A percentile compares a stretch with the other conserved stretches of the same genome.
phyloP scores from a whole-genome alignment of 1,140 invertebrate genomes.

The Teleogryllus occipitalis region DNA sequence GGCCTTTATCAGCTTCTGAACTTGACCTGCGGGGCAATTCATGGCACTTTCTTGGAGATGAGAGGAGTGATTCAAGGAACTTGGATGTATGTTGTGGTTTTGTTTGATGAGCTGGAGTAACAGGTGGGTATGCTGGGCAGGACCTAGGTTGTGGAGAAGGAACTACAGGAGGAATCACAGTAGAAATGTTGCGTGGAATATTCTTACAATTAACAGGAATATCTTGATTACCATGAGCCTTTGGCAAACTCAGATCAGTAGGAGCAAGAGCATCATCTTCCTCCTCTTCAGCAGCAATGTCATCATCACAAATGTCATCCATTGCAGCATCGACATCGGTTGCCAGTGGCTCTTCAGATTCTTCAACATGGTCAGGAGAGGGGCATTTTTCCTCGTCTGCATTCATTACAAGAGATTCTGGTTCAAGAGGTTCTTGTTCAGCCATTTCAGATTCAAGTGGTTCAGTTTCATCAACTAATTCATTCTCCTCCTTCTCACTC shows the following conservation, averaged over 20 bases:
- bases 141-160: constrained; percentile 22
- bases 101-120: constrained; percentile 20
- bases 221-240: constrained; percentile 9
- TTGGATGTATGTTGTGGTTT: constrained; percentile 22
- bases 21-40: constrained; percentile 2
- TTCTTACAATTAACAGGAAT: constrained; percentile 6
- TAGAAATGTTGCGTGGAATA: constrained; percentile 9
- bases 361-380: not conserved
- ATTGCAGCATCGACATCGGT: not conserved
- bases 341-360: not conserved
- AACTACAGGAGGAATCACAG: constrained; percentile 10
- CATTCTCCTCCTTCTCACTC: constrained; percentile 6
- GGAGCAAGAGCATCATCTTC: constrained; percentile 19
- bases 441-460: not conserved
- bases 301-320: not conserved
- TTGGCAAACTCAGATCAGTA: constrained; percentile 21
- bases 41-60: constrained; percentile 23
- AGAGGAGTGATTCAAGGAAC: constrained; percentile 26
- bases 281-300: not conserved
- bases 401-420: not conserved
- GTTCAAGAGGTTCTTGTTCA: constrained; percentile 2
- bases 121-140: constrained; percentile 23
- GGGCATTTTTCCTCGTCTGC: constrained; percentile 8
- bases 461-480: not conserved
- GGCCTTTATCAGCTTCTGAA: constrained; percentile 8